phyloP scores from a whole-genome alignment of 1,140 invertebrate species.

The Heterodera carotae region DNA sequence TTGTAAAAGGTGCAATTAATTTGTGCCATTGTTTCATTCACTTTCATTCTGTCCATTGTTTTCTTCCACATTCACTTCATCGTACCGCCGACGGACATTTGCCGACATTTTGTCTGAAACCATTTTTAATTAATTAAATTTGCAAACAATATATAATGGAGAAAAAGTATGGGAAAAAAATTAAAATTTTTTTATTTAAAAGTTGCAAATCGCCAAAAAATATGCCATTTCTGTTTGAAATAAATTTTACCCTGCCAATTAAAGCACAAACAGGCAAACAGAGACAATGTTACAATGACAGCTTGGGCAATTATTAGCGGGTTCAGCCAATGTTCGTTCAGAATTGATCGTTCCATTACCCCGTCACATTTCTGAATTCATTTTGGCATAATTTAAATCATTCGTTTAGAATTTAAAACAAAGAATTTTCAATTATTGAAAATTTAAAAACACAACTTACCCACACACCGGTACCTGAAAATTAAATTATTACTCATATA shows the following conservation, averaged over 20 bases:
- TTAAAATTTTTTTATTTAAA: background rate
- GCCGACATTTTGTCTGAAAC: background rate
- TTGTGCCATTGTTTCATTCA: background rate
- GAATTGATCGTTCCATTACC: conserved; percentile 20
- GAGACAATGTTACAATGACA: conserved; percentile 1
- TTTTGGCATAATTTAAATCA: background rate
- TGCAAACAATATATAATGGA: background rate
- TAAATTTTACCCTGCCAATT: conserved; percentile 16
- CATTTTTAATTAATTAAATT: too few relatives aligned
- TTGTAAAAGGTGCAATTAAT: too few relatives aligned
- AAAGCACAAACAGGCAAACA: conserved; percentile 12
- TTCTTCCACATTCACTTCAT: background rate
- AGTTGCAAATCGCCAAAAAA: too few relatives aligned
- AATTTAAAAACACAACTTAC: background rate
- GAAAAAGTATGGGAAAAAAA: background rate
- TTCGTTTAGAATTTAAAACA: background rate
- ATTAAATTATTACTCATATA: background rate
- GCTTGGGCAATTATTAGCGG: background rate
- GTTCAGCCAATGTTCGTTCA: conserved; percentile 20
- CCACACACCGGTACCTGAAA: conserved; percentile 19
- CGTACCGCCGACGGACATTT: background rate
- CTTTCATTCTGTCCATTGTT: background rate
- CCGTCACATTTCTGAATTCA: conserved; percentile 19
- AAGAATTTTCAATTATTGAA: background rate
- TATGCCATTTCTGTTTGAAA: background rate